These are phyloP conservation scores for Gastracanthus pulcherrimus DNA, from an alignment of 2,888 invertebrate species.

Conservation along the genomic window DNA sequence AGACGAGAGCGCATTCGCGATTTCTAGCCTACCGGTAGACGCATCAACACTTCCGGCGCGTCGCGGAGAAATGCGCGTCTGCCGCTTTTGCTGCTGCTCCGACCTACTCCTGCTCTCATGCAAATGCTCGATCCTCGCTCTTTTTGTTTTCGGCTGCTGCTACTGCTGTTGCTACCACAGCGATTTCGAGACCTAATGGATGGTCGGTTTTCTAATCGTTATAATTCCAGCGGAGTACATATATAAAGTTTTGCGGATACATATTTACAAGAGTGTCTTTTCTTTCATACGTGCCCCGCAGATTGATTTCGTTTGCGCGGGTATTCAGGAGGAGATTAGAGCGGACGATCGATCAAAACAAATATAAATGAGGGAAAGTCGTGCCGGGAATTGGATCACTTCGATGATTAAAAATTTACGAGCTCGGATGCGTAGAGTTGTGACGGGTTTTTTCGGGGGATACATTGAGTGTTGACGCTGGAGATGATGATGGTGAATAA, in stretches of 20 bases:
- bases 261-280: not conserved
- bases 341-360: conserved; percentile 45
- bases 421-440: not conserved
- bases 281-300: not conserved
- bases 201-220: conserved; percentile 46
- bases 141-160: not conserved
- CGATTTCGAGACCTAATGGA: not conserved
- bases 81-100: not conserved
- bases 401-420: conserved; percentile 27
- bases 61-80: conserved; percentile 12
- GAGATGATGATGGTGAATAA: no score
- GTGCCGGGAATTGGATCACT: conserved; percentile 43
- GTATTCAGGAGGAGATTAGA: not conserved
- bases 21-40: not conserved
- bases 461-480: not conserved
- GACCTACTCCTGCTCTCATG: conserved; percentile 53
- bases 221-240: conserved; percentile 6
- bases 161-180: not conserved
- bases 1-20: not conserved
- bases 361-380: conserved; percentile 54
- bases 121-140: conserved; percentile 11
- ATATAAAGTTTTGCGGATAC: not conserved
- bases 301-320: no score
- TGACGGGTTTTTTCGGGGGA: not conserved
- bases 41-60: conserved; percentile 32